Conservation (phyloP, 2,797 vertebrate species). For the Bovichtus diacanthus region DNA sequence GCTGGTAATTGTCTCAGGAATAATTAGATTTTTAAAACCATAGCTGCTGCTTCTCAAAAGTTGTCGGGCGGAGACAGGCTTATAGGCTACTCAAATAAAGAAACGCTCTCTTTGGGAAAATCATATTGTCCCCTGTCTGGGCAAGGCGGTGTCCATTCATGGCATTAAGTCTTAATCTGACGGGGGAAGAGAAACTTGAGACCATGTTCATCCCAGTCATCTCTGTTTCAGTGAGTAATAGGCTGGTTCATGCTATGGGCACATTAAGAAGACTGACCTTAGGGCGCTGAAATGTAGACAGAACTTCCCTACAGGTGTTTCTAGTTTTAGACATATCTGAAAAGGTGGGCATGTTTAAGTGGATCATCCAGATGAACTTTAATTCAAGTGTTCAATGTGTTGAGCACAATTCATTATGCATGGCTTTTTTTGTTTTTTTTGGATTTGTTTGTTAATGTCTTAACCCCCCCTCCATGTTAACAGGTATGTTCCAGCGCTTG, state of each 20-base stretch:
- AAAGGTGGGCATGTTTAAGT: neutral
- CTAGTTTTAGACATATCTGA: too few relatives aligned
- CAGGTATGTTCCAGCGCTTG: slow-evolving; percentile 95
- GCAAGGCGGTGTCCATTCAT: slow-evolving; percentile 73
- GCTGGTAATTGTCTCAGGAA: neutral
- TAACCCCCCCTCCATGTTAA: neutral
- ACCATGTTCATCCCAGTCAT: slow-evolving; percentile 77
- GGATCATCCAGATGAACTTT: neutral
- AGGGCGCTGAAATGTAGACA: neutral
- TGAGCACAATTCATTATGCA: neutral
- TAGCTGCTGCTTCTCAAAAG: neutral
- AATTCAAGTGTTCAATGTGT: neutral
- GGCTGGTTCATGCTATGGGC: slow-evolving; percentile 79
- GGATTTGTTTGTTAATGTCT: neutral
- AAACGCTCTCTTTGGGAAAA: neutral
- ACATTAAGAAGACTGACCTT: slow-evolving; percentile 26
- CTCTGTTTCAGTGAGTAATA: slow-evolving; percentile 66
- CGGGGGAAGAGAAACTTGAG: slow-evolving; percentile 62
- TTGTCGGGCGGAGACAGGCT: neutral
- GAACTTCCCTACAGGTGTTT: neutral
- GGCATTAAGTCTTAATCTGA: slow-evolving; percentile 76
- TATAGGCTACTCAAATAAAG: too few relatives aligned
- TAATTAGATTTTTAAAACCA: neutral
- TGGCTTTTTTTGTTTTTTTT: too few relatives aligned
- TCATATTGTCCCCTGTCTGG: slow-evolving; percentile 61